Evolutionary conservation across 92 coral and sea anemone genomes (phyloP).

Genomic region (Blastomussa wellsi): DNA sequence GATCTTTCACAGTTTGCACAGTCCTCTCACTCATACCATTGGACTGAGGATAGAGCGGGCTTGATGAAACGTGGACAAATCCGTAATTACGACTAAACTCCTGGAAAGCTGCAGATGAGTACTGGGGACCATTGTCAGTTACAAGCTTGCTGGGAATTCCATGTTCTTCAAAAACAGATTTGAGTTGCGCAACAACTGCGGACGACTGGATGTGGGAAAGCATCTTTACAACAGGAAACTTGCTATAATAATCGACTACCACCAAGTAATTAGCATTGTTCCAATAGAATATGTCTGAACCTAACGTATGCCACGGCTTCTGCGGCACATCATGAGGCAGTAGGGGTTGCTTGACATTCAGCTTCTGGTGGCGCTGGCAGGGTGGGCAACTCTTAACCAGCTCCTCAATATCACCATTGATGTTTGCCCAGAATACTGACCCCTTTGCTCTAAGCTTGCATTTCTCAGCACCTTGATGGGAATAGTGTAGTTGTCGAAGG

Average conservation of each 20-base stretch:
- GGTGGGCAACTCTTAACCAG: too few species aligned
- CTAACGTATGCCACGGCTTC: too few species aligned
- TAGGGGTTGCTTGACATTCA: too few species aligned
- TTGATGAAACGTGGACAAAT: conserved; percentile 51
- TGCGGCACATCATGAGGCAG: too few species aligned
- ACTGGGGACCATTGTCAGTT: conserved; percentile 60
- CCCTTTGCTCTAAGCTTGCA: too few species aligned
- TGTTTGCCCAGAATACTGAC: too few species aligned
- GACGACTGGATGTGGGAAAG: conserved; percentile 46
- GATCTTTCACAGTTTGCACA: conserved; percentile 56
- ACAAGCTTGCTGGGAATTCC: conserved; percentile 50
- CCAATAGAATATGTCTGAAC: conserved; percentile 61
- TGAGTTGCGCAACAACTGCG: conserved; percentile 53
- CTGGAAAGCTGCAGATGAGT: conserved; percentile 62
- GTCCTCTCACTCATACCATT: conserved; percentile 66
- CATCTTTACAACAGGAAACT: conserved; percentile 65
- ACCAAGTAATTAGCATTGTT: conserved; percentile 56
- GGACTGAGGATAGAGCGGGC: conserved; percentile 65
- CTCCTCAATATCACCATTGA: too few species aligned
- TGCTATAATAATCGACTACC: too few species aligned
- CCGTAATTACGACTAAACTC: conserved; percentile 66
- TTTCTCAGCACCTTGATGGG: too few species aligned
- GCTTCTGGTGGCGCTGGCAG: too few species aligned
- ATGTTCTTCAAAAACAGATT: conserved; percentile 65
- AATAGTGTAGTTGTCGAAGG: too few species aligned